A percentile compares a stretch with the other conserved stretches of the same genome.
Evolutionary conservation across 37 sponge, comb jelly and placozoan genomes (phyloP).

Genomic region (Crambe crambe): DNA sequence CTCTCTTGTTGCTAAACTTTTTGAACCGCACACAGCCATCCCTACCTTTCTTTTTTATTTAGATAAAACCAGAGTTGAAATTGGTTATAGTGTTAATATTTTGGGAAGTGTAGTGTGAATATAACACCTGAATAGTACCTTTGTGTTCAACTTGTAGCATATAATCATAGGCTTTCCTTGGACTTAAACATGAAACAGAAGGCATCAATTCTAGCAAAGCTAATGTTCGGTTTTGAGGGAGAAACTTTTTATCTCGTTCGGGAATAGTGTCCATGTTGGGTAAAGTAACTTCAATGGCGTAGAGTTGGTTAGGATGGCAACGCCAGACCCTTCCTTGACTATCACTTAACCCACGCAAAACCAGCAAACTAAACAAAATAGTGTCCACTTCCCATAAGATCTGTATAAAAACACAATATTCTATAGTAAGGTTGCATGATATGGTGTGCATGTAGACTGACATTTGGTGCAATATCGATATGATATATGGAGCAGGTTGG

Average conservation of each 20-base stretch:
- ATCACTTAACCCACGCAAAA: slow-evolving; percentile 49
- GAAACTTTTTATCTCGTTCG: background rate
- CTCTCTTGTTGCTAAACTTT: too few species aligned
- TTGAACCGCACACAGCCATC: too few species aligned
- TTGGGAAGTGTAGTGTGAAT: too few species aligned
- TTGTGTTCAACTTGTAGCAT: too few species aligned
- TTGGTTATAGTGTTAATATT: too few species aligned
- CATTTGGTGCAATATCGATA: slow-evolving; percentile 66
- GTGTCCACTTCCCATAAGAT: slow-evolving; percentile 55
- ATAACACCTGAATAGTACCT: too few species aligned
- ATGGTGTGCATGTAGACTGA: background rate
- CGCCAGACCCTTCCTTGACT: slow-evolving; percentile 70
- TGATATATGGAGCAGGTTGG: slow-evolving; percentile 36
- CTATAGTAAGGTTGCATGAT: background rate
- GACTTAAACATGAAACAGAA: slow-evolving; percentile 39
- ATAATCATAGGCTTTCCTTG: slow-evolving; percentile 9
- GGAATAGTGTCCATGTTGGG: background rate
- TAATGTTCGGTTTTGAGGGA: slow-evolving; percentile 38
- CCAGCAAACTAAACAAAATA: slow-evolving; percentile 55
- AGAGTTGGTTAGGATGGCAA: slow-evolving; percentile 39
- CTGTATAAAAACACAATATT: slow-evolving; percentile 10
- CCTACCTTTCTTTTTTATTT: too few species aligned
- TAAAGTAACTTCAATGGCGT: slow-evolving; percentile 65
- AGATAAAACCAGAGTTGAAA: too few species aligned
- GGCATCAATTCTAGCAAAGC: slow-evolving; percentile 42